Evolutionary conservation across 2,113 vertebrate genomes (phyloP), one percentile per base, ranked within the genome.

Genomic region (Hippopotamus amphibius): DNA sequence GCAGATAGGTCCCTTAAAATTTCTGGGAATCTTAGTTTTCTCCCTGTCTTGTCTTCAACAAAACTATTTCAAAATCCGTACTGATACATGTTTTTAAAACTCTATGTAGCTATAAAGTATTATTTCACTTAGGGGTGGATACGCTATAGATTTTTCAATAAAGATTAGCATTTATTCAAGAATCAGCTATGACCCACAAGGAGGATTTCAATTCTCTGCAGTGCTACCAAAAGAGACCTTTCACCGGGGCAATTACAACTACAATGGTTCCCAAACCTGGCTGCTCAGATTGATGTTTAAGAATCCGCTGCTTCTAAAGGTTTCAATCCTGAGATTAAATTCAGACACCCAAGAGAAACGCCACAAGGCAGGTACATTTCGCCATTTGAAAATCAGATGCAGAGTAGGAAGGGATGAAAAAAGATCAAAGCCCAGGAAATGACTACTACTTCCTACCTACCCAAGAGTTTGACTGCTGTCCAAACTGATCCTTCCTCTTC

Each of bases 51-150:
- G 88, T 46, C 66, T n/a, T 79, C n/a, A 85, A 43, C 37, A 81
- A 85, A 96, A 55, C 65, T 95, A 96, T 59, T 88, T 94, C 8
- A 89, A 95, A 96, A 82, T n/a, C 59, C 53, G 69, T 7, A 66
- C 15, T 33, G 28, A 24, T 43, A 55, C 37, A 76, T 9, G 33
- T 11, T 76, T 80, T 93, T n/a, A 89, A 55, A 93, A 71, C 37
- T 85, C n/a, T 13, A 77, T 13, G 46, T 33, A 86, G n/a, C 55
- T 65, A 59, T 85, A 28, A 82, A 94, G 55, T 59, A n/a, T 89
- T 69, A 82, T 65, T 94, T 92, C 28, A 72, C 15, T 53, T 43
- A 63, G 53, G 71, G 13, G 69, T 46, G 10, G 26, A 72, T 13
- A 69, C 6, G 2, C 17, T 61, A 80, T 0, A 85, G 72, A 74